phyloP scores from a whole-genome alignment of 2,797 vertebrate species.

The Oreonectes daqikongensis region DNA sequence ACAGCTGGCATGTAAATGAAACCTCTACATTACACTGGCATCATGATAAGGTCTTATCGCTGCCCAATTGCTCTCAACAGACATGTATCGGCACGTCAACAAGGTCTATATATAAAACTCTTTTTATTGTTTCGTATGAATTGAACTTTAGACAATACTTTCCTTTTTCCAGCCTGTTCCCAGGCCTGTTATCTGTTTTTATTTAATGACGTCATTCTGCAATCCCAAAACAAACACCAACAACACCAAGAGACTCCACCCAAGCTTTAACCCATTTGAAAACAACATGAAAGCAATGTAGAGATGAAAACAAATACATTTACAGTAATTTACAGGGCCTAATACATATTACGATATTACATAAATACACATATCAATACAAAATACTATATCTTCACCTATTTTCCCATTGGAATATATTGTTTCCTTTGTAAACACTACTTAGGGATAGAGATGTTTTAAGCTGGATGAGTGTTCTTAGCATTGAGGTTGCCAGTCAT shows the following conservation, averaged over 20 bases:
- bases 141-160: conserved; percentile 6
- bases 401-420: too few relatives aligned
- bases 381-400: too few relatives aligned
- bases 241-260: conserved; percentile 7
- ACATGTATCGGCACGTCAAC: conserved; percentile 14
- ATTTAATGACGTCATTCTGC: conserved; percentile 23
- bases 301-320: neutral
- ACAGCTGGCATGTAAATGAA: conserved; percentile 9
- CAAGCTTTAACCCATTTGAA: conserved; percentile 10
- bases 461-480: too few relatives aligned
- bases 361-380: too few relatives aligned
- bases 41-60: conserved; percentile 32
- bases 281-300: conserved; percentile 7
- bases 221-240: conserved; percentile 23
- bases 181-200: conserved; percentile 18
- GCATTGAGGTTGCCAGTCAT: too few relatives aligned
- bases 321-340: neutral
- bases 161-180: conserved; percentile 7
- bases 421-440: too few relatives aligned
- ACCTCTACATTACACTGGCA: neutral
- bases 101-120: neutral
- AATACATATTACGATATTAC: neutral
- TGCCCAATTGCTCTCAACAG: conserved; percentile 9
- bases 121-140: neutral
- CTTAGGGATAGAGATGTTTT: too few relatives aligned